Percentiles rank a stretch among this genome's conserved stretches.
These are phyloP conservation scores for Caenorhabditis panamensis DNA, from an alignment of 2,888 invertebrate species.

Conservation along the genomic window DNA sequence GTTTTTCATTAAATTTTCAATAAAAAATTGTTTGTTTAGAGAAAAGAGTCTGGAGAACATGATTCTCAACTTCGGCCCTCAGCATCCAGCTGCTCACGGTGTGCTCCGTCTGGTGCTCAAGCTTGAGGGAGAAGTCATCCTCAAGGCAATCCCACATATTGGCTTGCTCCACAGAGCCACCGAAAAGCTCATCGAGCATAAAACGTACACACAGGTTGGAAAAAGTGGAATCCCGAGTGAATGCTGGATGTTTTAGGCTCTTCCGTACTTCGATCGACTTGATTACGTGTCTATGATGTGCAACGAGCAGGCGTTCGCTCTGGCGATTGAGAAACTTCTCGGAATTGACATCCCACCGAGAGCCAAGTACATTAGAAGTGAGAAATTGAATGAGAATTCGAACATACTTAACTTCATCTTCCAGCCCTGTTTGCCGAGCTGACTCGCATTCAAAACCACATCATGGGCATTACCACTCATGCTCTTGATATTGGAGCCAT, in stretches of 20 bases:
- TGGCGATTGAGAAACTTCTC: slow-evolving; percentile 95
- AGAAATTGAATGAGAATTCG: slow-evolving; percentile 2
- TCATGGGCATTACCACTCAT: slow-evolving; percentile 97
- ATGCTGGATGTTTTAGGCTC: slow-evolving; percentile 83
- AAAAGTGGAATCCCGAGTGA: not conserved
- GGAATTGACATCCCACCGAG: slow-evolving; percentile 86
- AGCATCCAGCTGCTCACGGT: slow-evolving; percentile 95
- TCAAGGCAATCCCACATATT: slow-evolving; percentile 94
- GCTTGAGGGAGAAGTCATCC: slow-evolving; percentile 90
- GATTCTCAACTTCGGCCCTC: slow-evolving; percentile 92
- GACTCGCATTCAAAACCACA: slow-evolving; percentile 95
- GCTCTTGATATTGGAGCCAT: slow-evolving; percentile 96
- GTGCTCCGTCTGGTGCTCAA: slow-evolving; percentile 91
- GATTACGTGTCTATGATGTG: slow-evolving; percentile 99
- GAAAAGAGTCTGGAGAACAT: slow-evolving; percentile 91
- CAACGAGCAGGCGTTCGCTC: slow-evolving; percentile 95
- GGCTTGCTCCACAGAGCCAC: slow-evolving; percentile 97
- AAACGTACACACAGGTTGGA: slow-evolving; percentile 91
- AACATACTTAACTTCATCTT: not conserved
- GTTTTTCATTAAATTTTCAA: not conserved
- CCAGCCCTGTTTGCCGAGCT: slow-evolving; percentile 94
- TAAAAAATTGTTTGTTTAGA: slow-evolving; percentile 70
- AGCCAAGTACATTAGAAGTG: slow-evolving; percentile 96
- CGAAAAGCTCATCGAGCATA: slow-evolving; percentile 97
- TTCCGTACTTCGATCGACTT: slow-evolving; percentile 93